phyloP scores from a whole-genome alignment of 2,888 invertebrate genomes.

The Acanthosepion pharaonis region DNA sequence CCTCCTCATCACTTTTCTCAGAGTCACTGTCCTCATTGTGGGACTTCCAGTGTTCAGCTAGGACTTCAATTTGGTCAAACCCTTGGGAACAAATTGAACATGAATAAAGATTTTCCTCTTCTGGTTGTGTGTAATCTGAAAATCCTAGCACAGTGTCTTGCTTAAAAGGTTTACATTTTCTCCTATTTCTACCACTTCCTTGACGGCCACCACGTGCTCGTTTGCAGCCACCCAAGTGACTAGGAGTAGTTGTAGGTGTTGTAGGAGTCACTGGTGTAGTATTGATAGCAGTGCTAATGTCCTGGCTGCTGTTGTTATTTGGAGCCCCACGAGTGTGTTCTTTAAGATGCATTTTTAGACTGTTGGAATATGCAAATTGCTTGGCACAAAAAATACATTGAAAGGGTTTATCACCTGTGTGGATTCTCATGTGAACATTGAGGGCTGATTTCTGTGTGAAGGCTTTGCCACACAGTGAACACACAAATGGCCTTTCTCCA shows the following conservation, averaged over 20 bases:
- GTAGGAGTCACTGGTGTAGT: neutral
- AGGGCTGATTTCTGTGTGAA: slow-evolving; percentile 42
- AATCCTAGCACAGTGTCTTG: neutral
- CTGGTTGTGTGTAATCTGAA: neutral
- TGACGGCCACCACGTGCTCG: neutral
- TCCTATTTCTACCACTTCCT: neutral
- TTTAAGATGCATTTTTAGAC: neutral
- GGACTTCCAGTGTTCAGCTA: slow-evolving; percentile 37
- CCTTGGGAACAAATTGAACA: slow-evolving; percentile 34
- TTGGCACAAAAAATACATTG: slow-evolving; percentile 42
- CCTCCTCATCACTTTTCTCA: slow-evolving; percentile 4
- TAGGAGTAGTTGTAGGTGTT: neutral
- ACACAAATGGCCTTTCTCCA: slow-evolving; percentile 38
- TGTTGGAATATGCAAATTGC: slow-evolving; percentile 41
- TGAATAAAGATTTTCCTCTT: neutral
- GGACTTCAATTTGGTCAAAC: slow-evolving; percentile 14
- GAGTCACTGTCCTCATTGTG: slow-evolving; percentile 39
- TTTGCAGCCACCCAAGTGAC: neutral
- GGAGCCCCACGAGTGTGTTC: neutral
- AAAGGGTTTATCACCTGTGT: slow-evolving; percentile 43
- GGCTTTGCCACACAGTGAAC: neutral
- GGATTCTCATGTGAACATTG: slow-evolving; percentile 37
- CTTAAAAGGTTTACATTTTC: neutral
- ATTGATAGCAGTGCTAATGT: neutral
- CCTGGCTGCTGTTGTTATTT: neutral